Base-by-base conservation (phyloP, 2,113 vertebrate species). In the Dasyornis broadbenti region DNA sequence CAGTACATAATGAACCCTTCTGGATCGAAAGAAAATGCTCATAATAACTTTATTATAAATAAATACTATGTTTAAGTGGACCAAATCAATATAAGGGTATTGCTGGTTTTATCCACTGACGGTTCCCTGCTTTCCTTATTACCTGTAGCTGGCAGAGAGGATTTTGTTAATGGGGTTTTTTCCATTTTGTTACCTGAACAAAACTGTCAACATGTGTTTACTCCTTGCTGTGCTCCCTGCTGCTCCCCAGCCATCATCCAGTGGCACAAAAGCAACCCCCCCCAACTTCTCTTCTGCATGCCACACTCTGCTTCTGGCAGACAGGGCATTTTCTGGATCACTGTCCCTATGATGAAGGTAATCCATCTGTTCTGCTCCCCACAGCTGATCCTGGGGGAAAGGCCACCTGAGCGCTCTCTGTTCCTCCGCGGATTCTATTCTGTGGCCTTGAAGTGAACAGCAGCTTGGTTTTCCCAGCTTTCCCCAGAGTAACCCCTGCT, bases 381-480 rank as follows among this genome's bases (percentile, higher is more conserved):
- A 2, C 52, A 45, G 65, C 24, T 42, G 35, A 27, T 35, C 18
- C 82, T 15, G 35, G 30, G 11, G 47, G 11, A 44, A 28, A 35
- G 39, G 16, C 42, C 45, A 23, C 26, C 33, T 19, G 35, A n/a
- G 45, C 0, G 10, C 17, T 35, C 39, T 20, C 0, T 0, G 16
- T 10, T 69, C 30, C 37, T 49, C 9, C 33, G 6, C 0, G 5
- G 72, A 4, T 69, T 37, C 68, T 24, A 49, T 13, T 71, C 47
- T 45, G 17, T 3, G 53, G 44, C 77, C 59, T 47, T 6, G 45
- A n/a, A 35, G 24, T 0, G 0, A 42, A 11, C 0, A 4, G 66
- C 33, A 31, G 24, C 56, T 13, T 70, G 6, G 3, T 15, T n/a
- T 21, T 15, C 23, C 11, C n/a, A 6, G 45, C 60, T 21, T 20